These are phyloP conservation scores for Stenchaetothrips biformis DNA, from an alignment of 2,888 invertebrate species.

Conservation along the genomic window DNA sequence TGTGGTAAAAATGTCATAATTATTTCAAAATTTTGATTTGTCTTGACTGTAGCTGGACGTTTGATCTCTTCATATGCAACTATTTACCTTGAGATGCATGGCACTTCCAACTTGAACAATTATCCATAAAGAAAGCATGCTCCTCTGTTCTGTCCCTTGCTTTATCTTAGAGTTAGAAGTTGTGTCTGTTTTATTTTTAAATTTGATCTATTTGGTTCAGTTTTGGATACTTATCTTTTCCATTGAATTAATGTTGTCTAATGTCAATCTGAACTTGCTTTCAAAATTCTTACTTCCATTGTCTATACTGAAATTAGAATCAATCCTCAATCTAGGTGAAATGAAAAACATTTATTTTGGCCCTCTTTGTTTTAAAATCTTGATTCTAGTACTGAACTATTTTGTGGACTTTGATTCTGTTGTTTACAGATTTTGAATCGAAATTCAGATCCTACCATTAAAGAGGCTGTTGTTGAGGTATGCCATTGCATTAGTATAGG, in stretches of 20 bases:
- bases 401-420: constrained; percentile 8
- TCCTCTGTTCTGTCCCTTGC: background rate
- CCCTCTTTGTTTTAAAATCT: constrained; percentile 26
- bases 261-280: too few relatives aligned
- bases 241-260: too few relatives aligned
- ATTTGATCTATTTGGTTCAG: constrained; percentile 29
- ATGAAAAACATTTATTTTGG: background rate
- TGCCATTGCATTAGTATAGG: background rate
- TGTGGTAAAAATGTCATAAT: too few relatives aligned
- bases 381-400: constrained; percentile 33
- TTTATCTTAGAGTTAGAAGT: constrained; percentile 23
- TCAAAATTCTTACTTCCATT: too few relatives aligned
- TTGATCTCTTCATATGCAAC: too few relatives aligned
- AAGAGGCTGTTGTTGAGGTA: constrained; percentile 21
- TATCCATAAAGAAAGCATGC: constrained; percentile 32
- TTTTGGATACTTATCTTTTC: background rate
- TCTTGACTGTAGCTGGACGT: too few relatives aligned
- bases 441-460: constrained; percentile 17
- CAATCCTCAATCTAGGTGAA: too few relatives aligned
- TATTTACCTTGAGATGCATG: too few relatives aligned
- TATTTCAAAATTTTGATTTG: too few relatives aligned
- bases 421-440: constrained; percentile 15
- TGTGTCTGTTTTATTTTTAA: constrained; percentile 11
- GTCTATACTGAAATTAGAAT: too few relatives aligned
- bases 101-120: too few relatives aligned